Conservation (phyloP, 1,140 invertebrate species). For the Daktulosphaira vitifoliae region DNA sequence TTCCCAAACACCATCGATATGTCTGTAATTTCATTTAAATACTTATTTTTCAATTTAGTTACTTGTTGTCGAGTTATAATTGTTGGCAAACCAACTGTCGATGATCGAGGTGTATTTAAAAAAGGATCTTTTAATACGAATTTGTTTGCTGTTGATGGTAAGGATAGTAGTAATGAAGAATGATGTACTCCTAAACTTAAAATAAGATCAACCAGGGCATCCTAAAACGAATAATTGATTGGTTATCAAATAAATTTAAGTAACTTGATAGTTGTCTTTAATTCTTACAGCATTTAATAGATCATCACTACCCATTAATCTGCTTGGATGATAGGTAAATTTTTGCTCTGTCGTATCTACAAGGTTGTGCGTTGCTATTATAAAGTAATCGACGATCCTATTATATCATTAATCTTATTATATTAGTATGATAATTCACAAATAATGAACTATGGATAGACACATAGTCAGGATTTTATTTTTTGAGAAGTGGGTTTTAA, state of each 20-base stretch:
- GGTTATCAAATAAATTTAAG: too few relatives aligned
- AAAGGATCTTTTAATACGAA: slow-evolving; percentile 56
- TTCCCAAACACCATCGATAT: too few relatives aligned
- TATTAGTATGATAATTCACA: too few relatives aligned
- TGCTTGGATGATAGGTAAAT: slow-evolving; percentile 62
- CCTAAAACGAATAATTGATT: slow-evolving; percentile 45
- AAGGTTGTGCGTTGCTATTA: slow-evolving; percentile 60
- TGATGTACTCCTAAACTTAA: slow-evolving; percentile 59
- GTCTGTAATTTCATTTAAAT: too few relatives aligned
- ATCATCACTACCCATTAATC: slow-evolving; percentile 66
- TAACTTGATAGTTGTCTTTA: too few relatives aligned
- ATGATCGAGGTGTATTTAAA: slow-evolving; percentile 59
- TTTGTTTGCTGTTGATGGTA: slow-evolving; percentile 56
- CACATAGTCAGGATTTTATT: too few relatives aligned
- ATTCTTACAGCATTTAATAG: slow-evolving; percentile 64
- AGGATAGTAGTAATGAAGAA: slow-evolving; percentile 58
- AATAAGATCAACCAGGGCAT: slow-evolving; percentile 65
- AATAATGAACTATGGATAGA: too few relatives aligned
- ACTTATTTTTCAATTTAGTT: slow-evolving; percentile 34
- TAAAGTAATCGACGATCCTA: slow-evolving; percentile 55
- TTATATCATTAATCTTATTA: too few relatives aligned
- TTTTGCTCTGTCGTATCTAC: slow-evolving; percentile 51
- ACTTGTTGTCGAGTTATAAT: slow-evolving; percentile 53
- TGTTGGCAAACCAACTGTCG: slow-evolving; percentile 49
- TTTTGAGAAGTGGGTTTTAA: too few relatives aligned